Percentiles rank a stretch among this genome's conserved stretches.
Conservation (phyloP, 2,113 vertebrate genomes). For the Pterocles orientalis region DNA sequence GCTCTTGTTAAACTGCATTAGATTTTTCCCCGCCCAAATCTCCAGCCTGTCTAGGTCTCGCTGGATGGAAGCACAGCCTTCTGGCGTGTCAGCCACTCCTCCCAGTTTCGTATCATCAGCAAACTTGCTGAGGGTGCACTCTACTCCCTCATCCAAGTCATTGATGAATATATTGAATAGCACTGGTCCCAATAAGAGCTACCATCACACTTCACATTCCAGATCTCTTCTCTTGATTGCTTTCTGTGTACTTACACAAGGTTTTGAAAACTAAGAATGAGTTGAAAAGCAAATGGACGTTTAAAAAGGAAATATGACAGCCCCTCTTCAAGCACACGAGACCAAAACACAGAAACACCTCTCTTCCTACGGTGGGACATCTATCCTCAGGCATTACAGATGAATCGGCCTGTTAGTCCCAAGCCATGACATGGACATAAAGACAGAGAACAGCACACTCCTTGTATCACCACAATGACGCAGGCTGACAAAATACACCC, state of each 20-base stretch:
- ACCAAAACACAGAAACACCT: background rate
- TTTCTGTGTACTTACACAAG: background rate
- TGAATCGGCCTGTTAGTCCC: background rate
- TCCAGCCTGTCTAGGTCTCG: too few species aligned
- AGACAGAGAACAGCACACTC: background rate
- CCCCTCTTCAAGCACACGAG: background rate
- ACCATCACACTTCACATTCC: background rate
- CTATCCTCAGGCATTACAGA: too few species aligned
- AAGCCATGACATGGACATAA: background rate
- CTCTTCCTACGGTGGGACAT: accelerated
- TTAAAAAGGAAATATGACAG: background rate
- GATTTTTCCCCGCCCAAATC: too few species aligned
- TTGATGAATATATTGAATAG: too few species aligned
- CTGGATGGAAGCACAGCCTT: too few species aligned
- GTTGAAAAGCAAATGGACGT: background rate
- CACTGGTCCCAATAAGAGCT: too few species aligned
- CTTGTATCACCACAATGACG: accelerated
- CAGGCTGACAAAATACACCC: accelerated
- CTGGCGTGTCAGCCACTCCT: too few species aligned
- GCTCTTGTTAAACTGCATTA: too few species aligned
- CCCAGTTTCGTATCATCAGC: too few species aligned
- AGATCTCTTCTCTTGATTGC: background rate
- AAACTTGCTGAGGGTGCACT: too few species aligned
- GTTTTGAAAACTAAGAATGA: background rate
- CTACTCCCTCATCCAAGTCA: too few species aligned